Evolutionary conservation across 2,888 invertebrate genomes (phyloP), one percentile per base, ranked within the genome.

Genomic region (Pristionchus japonicus): DNA sequence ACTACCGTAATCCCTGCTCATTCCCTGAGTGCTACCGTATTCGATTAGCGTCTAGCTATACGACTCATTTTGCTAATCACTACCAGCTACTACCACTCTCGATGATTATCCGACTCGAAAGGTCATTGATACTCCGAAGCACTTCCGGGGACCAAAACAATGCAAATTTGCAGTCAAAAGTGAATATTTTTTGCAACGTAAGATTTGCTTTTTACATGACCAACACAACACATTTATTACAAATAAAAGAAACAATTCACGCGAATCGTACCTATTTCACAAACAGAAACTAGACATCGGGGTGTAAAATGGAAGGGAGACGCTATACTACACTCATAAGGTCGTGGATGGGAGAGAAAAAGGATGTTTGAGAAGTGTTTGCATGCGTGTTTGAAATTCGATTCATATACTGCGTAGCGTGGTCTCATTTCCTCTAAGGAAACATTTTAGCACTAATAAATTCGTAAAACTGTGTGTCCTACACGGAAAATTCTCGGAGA

Each of bases 391-490:
- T 77, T 77, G 77, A 77, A 77, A 77, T 77, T 43, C 47, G 77
- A 77, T 77, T 77, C 77, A 27, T 77, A 77, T 43, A 43, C 77
- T 77, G 43, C 77, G 77, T 77, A 77, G 47, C 47, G 43, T 43
- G 3, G 20, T 15, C 27, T 15, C 17, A 13, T 15, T 67, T 67
- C 74, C 74, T 2, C 37, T 40, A 15, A 34, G 67, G 67, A 67
- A 15, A 11, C n/a, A 67, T 37, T 74, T 40, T 74, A 74, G 70
- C 70, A 74, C 70, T 37, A 70, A 70, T 67, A 27, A 70, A 70
- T 20, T 70, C 70, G 15, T 27, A 89, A 90, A 89, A 89, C 90
- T 89, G 90, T 88, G 88, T 89, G 88, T 89, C 86, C 57, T 83
- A 88, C 47, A 52, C 74, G 67, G 27, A 47, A 47, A 70, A 20